Evolutionary conservation across 1,140 invertebrate genomes (phyloP).

Genomic region (Sogatella furcifera): DNA sequence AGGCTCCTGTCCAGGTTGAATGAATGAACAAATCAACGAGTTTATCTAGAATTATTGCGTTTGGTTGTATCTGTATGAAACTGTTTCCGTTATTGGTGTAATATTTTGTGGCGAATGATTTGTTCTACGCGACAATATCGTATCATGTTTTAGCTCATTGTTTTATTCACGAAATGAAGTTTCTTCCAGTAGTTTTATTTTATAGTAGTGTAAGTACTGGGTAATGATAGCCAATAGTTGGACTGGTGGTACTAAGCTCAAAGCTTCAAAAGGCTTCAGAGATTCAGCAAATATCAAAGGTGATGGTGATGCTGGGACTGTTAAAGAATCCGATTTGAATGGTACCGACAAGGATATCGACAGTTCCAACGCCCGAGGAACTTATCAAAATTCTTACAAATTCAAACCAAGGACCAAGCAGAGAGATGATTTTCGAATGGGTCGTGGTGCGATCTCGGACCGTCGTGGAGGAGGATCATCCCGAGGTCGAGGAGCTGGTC

Average conservation of each 20-base stretch:
- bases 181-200: neutral
- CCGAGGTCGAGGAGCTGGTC: neutral
- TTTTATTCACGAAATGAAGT: neutral
- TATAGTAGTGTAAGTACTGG: conserved; percentile 14
- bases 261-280: conserved; percentile 16
- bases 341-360: conserved; percentile 10
- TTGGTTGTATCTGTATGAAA: too few species aligned
- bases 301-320: conserved; percentile 10
- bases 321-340: conserved; percentile 2
- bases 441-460: conserved; percentile 3
- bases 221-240: conserved; percentile 18
- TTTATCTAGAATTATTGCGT: too few species aligned
- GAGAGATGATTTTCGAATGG: conserved; percentile 15
- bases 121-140: too few species aligned
- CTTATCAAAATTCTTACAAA: neutral
- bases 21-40: too few species aligned
- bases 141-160: too few species aligned
- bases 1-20: too few species aligned
- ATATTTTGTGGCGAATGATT: too few species aligned
- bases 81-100: too few species aligned
- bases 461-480: conserved; percentile 8
- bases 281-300: conserved; percentile 10
- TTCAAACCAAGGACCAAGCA: conserved; percentile 10
- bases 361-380: neutral
- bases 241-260: conserved; percentile 9